Evolutionary conservation across 2,113 vertebrate species (phyloP).

Genomic region (Hystrix cristata): DNA sequence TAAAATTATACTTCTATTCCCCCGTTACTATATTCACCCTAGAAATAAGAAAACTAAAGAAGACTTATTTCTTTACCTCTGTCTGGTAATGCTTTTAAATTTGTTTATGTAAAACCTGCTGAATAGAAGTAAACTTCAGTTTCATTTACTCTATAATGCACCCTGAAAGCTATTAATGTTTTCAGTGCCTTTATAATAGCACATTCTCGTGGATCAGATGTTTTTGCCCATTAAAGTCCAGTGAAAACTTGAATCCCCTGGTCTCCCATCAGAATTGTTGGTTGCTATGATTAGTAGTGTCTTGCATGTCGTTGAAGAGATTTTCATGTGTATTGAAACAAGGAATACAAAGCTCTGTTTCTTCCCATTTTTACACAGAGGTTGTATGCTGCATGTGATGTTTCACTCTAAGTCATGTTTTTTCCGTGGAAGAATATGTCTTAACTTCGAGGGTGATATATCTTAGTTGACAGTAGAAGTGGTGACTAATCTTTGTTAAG

Average conservation of each 20-base stretch:
- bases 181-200: neutral
- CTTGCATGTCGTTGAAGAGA: neutral
- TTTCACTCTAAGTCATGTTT: neutral
- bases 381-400: neutral
- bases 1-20: neutral
- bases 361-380: neutral
- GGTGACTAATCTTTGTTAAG: neutral
- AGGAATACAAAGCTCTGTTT: neutral
- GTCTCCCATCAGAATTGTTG: neutral
- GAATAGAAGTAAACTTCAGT: slow-evolving; percentile 4
- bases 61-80: neutral
- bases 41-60: neutral
- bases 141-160: neutral
- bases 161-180: neutral
- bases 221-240: neutral
- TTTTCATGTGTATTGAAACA: neutral
- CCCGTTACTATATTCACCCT: neutral
- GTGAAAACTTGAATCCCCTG: neutral
- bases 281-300: neutral
- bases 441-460: neutral
- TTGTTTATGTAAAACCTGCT: neutral
- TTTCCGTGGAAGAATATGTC: neutral
- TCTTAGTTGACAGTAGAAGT: neutral
- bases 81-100: neutral
- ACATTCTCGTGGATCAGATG: neutral